phyloP scores from a whole-genome alignment of 2,797 vertebrate species.

The Schizopygopsis pylzovi region DNA sequence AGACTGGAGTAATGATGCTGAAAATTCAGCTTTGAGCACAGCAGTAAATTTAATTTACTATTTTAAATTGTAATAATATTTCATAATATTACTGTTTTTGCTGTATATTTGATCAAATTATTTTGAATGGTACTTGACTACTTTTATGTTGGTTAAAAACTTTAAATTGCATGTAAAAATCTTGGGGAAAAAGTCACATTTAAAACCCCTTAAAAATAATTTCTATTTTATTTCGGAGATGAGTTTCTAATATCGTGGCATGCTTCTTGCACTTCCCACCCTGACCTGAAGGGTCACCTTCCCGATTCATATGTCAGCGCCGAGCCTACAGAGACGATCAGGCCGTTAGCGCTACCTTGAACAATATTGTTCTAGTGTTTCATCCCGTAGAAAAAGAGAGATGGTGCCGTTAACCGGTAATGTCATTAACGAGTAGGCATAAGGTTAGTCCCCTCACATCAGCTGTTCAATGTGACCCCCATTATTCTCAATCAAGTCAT shows the following conservation, averaged over 20 bases:
- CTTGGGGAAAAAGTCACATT: too few relatives aligned
- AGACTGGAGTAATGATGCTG: neutral
- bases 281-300: constrained; percentile 25
- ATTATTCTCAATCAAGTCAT: constrained; percentile 81
- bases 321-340: constrained; percentile 57
- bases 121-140: too few relatives aligned
- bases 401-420: constrained; percentile 44
- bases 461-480: constrained; percentile 81
- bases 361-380: constrained; percentile 67
- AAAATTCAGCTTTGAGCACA: too few relatives aligned
- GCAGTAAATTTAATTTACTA: too few relatives aligned
- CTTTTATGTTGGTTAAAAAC: neutral
- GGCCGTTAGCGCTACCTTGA: constrained; percentile 36
- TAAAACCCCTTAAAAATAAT: neutral
- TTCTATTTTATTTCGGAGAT: neutral
- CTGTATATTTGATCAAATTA: too few relatives aligned
- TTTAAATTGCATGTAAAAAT: neutral
- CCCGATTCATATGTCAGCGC: neutral
- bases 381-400: constrained; percentile 52
- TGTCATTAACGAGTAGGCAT: constrained; percentile 70
- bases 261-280: neutral
- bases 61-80: too few relatives aligned
- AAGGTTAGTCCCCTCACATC: constrained; percentile 75
- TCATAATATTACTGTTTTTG: too few relatives aligned
- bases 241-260: neutral